Evolutionary conservation across 1,140 invertebrate genomes (phyloP), one percentile per base, ranked within the genome.

Genomic region (Zaprionus nigranus): DNA sequence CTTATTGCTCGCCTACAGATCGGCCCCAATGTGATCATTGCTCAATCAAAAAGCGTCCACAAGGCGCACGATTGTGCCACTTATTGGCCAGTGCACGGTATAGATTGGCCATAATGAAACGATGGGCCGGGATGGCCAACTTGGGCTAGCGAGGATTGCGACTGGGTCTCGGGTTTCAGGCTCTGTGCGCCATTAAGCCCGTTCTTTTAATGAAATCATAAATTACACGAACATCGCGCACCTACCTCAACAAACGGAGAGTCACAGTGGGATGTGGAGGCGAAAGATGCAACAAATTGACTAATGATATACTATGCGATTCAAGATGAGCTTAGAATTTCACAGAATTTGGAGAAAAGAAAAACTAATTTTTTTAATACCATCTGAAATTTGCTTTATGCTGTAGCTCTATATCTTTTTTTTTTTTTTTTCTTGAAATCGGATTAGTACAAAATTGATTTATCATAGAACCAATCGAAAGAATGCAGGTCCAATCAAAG

Each of bases 181-280:
- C 75, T 85, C 73, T 77, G 56, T 68, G 78, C 67, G 71, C 81
- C 81, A 90, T 88, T 88, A 88, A 88, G 90, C 81, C 81, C 79
- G 85, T 86, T 82, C 60, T 78, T 90, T 90, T 90, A 90, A 90
- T 90, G 79, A 90, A 90, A 90, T 90, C 85, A 90, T 90, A 90
- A 90, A 90, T 90, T 78, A 75, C 82, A 70, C 81, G 70, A 75
- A 72, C 79, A 81, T 81, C n/a, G n/a, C n/a, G 36, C 36, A 38
- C 3, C 36, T 38, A 38, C 12, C 36, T 38, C 36, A 13, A 5
- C 40, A 17, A 46, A 9, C 6, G 71, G 69, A 66, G 59, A 17
- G 49, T 58, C 30, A 82, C 78, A 77, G 68, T 73, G 74, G 68
- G 5, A 15, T 11, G 3, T 1, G 24, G 6, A 17, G 28, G 40